Base-by-base conservation (phyloP, 2,888 invertebrate species). In the Ormyrus rosae region DNA sequence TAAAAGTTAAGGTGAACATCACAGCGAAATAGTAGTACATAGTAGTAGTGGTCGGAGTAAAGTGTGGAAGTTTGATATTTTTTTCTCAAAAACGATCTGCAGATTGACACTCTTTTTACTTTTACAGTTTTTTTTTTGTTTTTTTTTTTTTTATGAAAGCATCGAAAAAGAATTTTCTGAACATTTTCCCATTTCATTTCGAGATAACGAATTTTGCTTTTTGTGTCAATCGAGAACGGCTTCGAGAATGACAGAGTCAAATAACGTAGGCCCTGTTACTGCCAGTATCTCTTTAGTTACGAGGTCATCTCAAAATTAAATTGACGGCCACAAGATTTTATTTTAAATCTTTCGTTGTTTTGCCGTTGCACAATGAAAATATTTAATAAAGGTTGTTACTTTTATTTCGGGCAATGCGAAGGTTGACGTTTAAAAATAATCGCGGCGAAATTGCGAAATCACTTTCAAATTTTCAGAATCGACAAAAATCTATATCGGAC, bases 21-120 rank as follows among this genome's bases (percentile, higher is more conserved):
- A 81, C 63, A 77, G 51, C 80, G 63, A 68, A 63, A 51, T 76
- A 65, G 68, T 67, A 74, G 83, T 80, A 78, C 80, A 79, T 82
- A 80, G 83, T 84, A 83, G 83, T 85, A 84, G 86, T 88, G 86
- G 86, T 87, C 87, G 86, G 88, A 90, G 89, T 89, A 88, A 86
- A 89, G 90, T 90, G 90, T 90, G 90, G 89, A 90, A 90, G 90
- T 89, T 85, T 86, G 89, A 81, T 53, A 69, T 50, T 10, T 53
- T 56, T 56, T 64, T 69, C 68, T 74, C 70, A 71, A 74, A 78
- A 74, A 70, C 70, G 67, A 19, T 74, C 70, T 60, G 13, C 8
- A 19, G 71, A 74, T 81, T 78, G 76, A 76, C 68, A 73, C 73
- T 53, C 2, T 67, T 64, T 53, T n/a, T 13, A 58, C 6, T 53